Evolutionary conservation across 2,113 vertebrate species (phyloP), one percentile per base, ranked within the genome.

Genomic region (Elephantulus edwardii): DNA sequence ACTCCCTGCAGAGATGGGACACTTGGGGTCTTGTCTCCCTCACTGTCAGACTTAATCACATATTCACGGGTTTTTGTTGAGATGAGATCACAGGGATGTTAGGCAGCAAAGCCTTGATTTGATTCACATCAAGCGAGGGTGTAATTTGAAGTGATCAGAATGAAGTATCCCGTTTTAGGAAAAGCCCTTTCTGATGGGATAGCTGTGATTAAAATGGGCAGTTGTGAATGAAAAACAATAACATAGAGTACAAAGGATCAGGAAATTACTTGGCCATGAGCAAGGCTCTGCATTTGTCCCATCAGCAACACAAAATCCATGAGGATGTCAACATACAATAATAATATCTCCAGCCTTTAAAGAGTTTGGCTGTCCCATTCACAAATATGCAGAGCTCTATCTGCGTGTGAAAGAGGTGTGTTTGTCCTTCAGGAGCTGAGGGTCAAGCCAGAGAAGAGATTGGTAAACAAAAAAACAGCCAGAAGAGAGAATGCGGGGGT

Each of bases 61-160:
- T 14, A 1, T 3, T 11, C 50, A 33, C 83, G 62, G 8, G 28
- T 77, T 80, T 54, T 52, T 62, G 42, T 4, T 33, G 75, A 70
- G 70, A 91, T 75, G 90, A 89, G 75, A 70, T 85, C 90, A 78
- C 46, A 58, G 30, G 42, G 20, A 50, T 58, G 50, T 64, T 33
- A 70, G 66, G 70, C 77, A 80, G 75, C 40, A 28, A 44, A 89
- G 44, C 71, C 88, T 95, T 93, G 93, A 94, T 92, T 86, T 83
- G 75, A 93, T 92, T 92, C 90, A 68, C 86, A 82, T 94, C 74
- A 77, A 90, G 40, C 33, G 56, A 90, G 72, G 54, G 56, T 88
- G 62, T 83, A 77, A 94, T 83, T 92, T 88, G 80, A 92, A 95
- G 83, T 40, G 62, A 90, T 77, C 88, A 87, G 91, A 74, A 74